Percentiles rank a stretch among this genome's conserved stretches.
Evolutionary conservation across 2,888 invertebrate species (phyloP).

Genomic region (Polietes domitor): DNA sequence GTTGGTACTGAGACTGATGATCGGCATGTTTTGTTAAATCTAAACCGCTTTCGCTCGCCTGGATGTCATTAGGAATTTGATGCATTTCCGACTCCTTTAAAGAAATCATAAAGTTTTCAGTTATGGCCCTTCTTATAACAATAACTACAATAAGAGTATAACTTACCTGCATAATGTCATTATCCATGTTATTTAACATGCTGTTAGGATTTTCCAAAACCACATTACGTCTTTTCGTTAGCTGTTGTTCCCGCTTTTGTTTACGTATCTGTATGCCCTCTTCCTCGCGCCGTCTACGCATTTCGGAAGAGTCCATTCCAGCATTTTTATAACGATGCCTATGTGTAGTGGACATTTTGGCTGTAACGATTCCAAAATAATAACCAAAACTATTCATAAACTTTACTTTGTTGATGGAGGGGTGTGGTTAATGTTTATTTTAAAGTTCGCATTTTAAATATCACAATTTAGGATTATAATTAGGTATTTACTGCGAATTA

Average conservation of each 20-base stretch:
- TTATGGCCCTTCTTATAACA: background rate
- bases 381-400: background rate
- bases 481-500: background rate
- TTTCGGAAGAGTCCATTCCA: slow-evolving; percentile 94
- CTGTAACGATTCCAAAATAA: background rate
- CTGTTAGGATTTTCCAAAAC: slow-evolving; percentile 75
- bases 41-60: slow-evolving; percentile 45
- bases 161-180: slow-evolving; percentile 79
- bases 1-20: slow-evolving; percentile 57
- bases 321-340: slow-evolving; percentile 97
- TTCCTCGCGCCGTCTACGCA: slow-evolving; percentile 95
- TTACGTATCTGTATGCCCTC: slow-evolving; percentile 97
- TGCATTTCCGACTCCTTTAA: slow-evolving; percentile 73
- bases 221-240: slow-evolving; percentile 96
- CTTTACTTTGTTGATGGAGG: background rate
- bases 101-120: background rate
- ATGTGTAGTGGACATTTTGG: slow-evolving; percentile 89
- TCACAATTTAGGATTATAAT: background rate
- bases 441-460: background rate
- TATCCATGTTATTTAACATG: slow-evolving; percentile 75
- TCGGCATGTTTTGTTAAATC: slow-evolving; percentile 55
- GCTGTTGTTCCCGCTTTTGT: slow-evolving; percentile 96
- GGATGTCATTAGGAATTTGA: slow-evolving; percentile 53
- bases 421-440: slow-evolving; percentile 13
- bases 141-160: background rate